Evolutionary conservation across 2,888 invertebrate species (phyloP).

Genomic region (Parapristionchus giblindavisi): DNA sequence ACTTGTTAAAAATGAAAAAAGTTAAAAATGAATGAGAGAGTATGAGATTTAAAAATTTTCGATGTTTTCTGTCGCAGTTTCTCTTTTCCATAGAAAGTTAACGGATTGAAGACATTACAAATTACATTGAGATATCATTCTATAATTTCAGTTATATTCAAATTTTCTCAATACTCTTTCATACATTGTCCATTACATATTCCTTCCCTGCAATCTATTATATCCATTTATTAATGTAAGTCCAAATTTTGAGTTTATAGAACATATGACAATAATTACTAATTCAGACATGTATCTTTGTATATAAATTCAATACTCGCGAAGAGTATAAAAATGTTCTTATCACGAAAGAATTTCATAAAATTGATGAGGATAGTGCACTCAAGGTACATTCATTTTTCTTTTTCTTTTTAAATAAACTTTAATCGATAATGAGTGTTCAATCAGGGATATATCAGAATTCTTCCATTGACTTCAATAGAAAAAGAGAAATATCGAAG

Average conservation of each 20-base stretch:
- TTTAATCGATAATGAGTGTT: not conserved
- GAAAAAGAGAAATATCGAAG: slow-evolving; percentile 34
- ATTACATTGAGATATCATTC: too few relatives aligned
- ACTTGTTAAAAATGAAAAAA: too few relatives aligned
- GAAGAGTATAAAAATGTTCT: slow-evolving; percentile 56
- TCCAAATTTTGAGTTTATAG: not conserved
- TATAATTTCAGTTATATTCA: slow-evolving; percentile 6
- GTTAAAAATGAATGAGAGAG: too few relatives aligned
- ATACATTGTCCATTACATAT: slow-evolving; percentile 1
- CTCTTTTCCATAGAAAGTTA: too few relatives aligned
- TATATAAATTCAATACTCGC: slow-evolving; percentile 51
- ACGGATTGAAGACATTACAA: not conserved
- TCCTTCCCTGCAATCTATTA: slow-evolving; percentile 16
- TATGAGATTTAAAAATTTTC: too few relatives aligned
- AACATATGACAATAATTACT: not conserved
- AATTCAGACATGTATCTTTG: slow-evolving; percentile 46
- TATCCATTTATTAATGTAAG: slow-evolving; percentile 19
- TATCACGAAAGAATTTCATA: slow-evolving; percentile 53
- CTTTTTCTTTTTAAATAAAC: not conserved
- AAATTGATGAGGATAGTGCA: slow-evolving; percentile 57
- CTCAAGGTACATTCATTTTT: too few relatives aligned
- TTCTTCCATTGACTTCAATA: slow-evolving; percentile 24
- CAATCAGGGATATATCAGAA: slow-evolving; percentile 19
- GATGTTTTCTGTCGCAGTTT: not conserved
- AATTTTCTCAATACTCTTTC: slow-evolving; percentile 11